Evolutionary conservation across 1,140 invertebrate species (phyloP), one percentile per base, ranked within the genome.

Genomic region (Camponotus pennsylvanicus): DNA sequence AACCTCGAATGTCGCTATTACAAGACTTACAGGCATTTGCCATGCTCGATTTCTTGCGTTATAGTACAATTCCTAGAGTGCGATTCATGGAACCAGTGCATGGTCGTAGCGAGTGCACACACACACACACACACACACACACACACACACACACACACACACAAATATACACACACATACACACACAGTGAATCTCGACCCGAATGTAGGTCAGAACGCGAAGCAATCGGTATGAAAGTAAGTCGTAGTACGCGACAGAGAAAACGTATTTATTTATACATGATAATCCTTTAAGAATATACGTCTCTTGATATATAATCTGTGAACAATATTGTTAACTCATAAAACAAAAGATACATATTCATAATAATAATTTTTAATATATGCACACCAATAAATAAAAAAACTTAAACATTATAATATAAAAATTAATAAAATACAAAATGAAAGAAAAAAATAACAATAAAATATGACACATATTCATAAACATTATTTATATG

Each of bases 191-290:
- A 82, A 82, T 82, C 79, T 82, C 79, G 67, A 55, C 18, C 66
- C 67, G 55, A 82, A 82, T 71, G 67, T 82, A 59, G 79, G 79
- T 82, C 79, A 82, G 79, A 71, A 67, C 67, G 79, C 79, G 61
- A 82, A 82, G 79, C 49, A 82, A 82, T 71, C 67, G 79, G 79
- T 71, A 73, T 13, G 67, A 82, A 82, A 67, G 67, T 82, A 82
- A 82, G 55, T 40, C 37, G 37, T 40, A 40, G 37, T 55, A 82
- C 79, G 40, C 67, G 79, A 69, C 77, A 80, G 27, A 69, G 37
- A 45, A 73, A 79, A 61, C 45, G 45, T 18, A 45, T 27, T 82
- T 82, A 61, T 82, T 82, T 82, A 45, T 73, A 61, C 18, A 82
- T 34, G 18, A 42, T 27, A 45, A 13, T 71, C 7, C 27, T 18